A percentile compares a stretch with the other conserved stretches of the same genome.
These are phyloP conservation scores for Pseudolaguvia tuberculata DNA, from an alignment of 2,113 vertebrate genomes.

Conservation along the genomic window DNA sequence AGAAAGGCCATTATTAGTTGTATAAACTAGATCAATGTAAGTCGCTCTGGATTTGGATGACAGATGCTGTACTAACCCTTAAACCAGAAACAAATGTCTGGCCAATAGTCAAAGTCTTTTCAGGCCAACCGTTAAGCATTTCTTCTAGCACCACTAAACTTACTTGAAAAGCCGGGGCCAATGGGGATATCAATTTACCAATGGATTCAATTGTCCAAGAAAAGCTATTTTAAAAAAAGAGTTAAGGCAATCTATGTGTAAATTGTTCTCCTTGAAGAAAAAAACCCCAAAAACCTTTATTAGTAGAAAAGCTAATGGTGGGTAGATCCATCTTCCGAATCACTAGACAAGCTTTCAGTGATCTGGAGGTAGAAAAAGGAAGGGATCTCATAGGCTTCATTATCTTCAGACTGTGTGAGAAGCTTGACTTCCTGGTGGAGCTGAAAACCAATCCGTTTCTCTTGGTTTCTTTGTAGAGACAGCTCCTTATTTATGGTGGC, in stretches of 20 bases:
- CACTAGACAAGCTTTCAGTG: slow-evolving; percentile 32
- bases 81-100: no score
- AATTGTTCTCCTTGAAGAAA: slow-evolving; percentile 28
- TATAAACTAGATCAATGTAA: no score
- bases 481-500: slow-evolving; percentile 44
- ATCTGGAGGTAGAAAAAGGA: slow-evolving; percentile 17
- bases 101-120: no score
- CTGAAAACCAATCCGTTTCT: slow-evolving; percentile 27
- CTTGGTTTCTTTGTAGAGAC: slow-evolving; percentile 41
- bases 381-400: slow-evolving; percentile 33
- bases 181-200: slow-evolving; percentile 34
- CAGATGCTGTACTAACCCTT: no score
- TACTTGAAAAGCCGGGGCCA: slow-evolving; percentile 16
- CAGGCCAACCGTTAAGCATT: neutral
- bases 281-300: neutral
- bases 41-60: no score
- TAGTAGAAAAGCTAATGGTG: slow-evolving; percentile 12
- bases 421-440: slow-evolving; percentile 22
- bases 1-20: no score
- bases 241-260: slow-evolving; percentile 29
- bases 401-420: slow-evolving; percentile 17
- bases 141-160: slow-evolving; percentile 19
- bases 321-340: slow-evolving; percentile 26
- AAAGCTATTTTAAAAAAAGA: slow-evolving; percentile 28
- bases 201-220: slow-evolving; percentile 14